Evolutionary conservation across 2,888 invertebrate species (phyloP).

Genomic region (Eristalinus sepulchralis): DNA sequence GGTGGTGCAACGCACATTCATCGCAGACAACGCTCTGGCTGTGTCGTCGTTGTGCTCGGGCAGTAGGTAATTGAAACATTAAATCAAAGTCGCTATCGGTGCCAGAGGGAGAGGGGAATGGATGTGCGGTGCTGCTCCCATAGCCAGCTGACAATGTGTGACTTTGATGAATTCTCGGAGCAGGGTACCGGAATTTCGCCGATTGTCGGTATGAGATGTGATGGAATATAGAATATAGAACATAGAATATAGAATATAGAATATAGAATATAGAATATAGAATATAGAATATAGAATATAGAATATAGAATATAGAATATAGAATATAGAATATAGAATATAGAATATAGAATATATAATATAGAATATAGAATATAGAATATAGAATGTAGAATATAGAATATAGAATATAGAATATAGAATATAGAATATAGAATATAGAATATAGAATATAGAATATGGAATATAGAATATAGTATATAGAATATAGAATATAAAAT

Average conservation of each 20-base stretch:
- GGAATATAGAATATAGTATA: background rate
- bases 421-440: background rate
- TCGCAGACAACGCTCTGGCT: background rate
- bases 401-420: background rate
- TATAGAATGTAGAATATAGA: background rate
- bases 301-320: too few relatives aligned
- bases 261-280: too few relatives aligned
- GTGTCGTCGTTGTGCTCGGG: background rate
- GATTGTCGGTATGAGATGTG: background rate
- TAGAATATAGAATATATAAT: background rate
- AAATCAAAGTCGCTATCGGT: slow-evolving; percentile 31
- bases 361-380: background rate
- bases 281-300: too few relatives aligned
- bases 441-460: background rate
- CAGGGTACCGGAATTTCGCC: too few relatives aligned
- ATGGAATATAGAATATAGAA: too few relatives aligned
- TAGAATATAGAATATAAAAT: background rate
- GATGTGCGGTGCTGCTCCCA: background rate
- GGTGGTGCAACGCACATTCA: background rate
- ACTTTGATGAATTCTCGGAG: slow-evolving; percentile 18
- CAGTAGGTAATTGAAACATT: slow-evolving; percentile 38
- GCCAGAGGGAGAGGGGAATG: background rate
- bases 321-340: too few relatives aligned
- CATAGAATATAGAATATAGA: too few relatives aligned
- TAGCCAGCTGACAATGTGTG: background rate